Evolutionary conservation across 2,797 vertebrate genomes (phyloP), one percentile per base, ranked within the genome.

Genomic region (Hapalemur alaotrensis): DNA sequence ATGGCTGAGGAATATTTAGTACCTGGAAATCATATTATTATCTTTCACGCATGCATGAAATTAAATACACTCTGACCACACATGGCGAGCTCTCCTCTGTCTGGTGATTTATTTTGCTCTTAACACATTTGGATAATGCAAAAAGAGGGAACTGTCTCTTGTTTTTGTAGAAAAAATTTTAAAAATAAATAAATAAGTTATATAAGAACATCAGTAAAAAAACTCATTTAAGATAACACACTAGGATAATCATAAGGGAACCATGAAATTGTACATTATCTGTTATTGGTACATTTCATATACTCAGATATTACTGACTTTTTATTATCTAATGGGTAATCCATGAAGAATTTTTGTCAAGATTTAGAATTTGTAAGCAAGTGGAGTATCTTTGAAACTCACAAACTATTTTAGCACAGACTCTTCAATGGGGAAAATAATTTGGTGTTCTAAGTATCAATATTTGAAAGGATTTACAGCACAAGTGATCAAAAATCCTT

Each of bases 351-450:
- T 79, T 96, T 95, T 91, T 75, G 57, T 97, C 94, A 97, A 91
- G 93, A 97, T 96, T 79, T 96, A 89, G 92, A 98, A 97, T 97
- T 96, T 95, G 85, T 95, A 97, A 69, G 48, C 63, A 80, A 93
- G 57, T 50, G n/a, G 52, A 91, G 23, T 50, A 87, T 85, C 61
- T 95, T 85, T 92, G 91, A 97, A 97, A 93, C 94, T 92, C 86
- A 84, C 50, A 54, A 78, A 90, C n/a, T 82, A 57, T 18, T 14
- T 14, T 54, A 59, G 20, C 57, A 84, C 22, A 65, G 20, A 81
- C 69, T 67, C 52, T 67, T 96, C 52, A 97, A 63, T 14, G 67
- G 59, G 48, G 52, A 95, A 86, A 94, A 88, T 57, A 28, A 87
- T 38, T 88, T 94, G 63, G 59, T 87, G 20, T 93, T 86, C 61